phyloP scores from a whole-genome alignment of 1,140 invertebrate species.

The Drosophila ogumai region DNA sequence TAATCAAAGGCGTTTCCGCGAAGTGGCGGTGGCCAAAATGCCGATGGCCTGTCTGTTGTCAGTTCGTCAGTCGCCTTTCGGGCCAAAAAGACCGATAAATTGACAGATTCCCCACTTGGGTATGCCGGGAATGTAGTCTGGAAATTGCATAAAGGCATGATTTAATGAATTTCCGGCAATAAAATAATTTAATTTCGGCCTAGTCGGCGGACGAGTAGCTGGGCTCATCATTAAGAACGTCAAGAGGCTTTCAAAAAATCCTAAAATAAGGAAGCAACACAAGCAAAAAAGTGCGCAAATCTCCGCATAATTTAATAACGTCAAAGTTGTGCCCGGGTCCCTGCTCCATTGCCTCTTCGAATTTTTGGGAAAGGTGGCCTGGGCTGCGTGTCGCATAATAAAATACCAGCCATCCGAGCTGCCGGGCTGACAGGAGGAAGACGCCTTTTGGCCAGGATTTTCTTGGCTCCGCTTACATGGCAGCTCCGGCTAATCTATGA shows the following conservation, averaged over 20 bases:
- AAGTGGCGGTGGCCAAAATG: constrained; percentile 28
- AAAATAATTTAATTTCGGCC: constrained; percentile 80
- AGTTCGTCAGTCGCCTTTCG: constrained; percentile 4
- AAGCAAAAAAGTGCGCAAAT: constrained; percentile 66
- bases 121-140: constrained; percentile 52
- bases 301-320: constrained; percentile 80
- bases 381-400: constrained; percentile 72
- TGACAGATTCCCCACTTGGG: constrained; percentile 51
- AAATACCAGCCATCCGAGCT: constrained; percentile 41
- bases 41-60: constrained; percentile 43
- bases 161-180: constrained; percentile 79
- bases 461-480: constrained; percentile 48
- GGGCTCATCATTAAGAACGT: constrained; percentile 77
- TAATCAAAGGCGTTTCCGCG: constrained; percentile 53
- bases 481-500: constrained; percentile 66
- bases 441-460: constrained; percentile 47
- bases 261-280: constrained; percentile 15
- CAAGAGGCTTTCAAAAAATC: constrained; percentile 60
- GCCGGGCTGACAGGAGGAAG: constrained; percentile 35
- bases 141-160: constrained; percentile 73
- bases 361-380: constrained; percentile 43
- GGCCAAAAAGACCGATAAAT: constrained; percentile 37
- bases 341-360: constrained; percentile 28
- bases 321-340: constrained; percentile 50
- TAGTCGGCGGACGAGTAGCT: constrained; percentile 21